Percentiles rank a stretch among this genome's conserved stretches.
Evolutionary conservation across 37 sponge, comb jelly and placozoan genomes (phyloP).

Genomic region (Tethya wilhelma): DNA sequence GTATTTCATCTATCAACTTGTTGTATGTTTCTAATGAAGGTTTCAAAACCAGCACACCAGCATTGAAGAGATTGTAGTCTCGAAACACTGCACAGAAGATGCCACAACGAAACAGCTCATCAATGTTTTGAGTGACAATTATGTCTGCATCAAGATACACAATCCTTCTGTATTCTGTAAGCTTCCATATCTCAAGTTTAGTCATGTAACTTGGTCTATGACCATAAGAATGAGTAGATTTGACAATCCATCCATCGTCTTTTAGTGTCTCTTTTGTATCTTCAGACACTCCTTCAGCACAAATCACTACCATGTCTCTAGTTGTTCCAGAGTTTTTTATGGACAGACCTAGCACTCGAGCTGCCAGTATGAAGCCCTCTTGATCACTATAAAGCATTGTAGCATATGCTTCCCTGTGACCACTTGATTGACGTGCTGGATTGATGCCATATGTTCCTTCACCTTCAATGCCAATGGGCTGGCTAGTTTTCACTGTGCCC

Average conservation of each 20-base stretch:
- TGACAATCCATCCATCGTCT: conserved; percentile 29
- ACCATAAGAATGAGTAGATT: no score
- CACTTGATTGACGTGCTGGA: no score
- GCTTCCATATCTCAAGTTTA: conserved; percentile 14
- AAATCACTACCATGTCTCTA: conserved; percentile 15
- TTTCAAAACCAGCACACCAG: conserved; percentile 32
- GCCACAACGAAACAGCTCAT: conserved; percentile 36
- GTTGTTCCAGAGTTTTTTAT: conserved; percentile 21
- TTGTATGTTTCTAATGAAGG: conserved; percentile 7
- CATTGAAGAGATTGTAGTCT: conserved; percentile 36
- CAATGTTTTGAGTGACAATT: conserved; percentile 18
- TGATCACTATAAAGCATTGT: conserved; percentile 15
- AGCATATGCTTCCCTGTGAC: conserved; percentile 17
- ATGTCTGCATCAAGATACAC: conserved; percentile 33
- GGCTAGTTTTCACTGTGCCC: no score
- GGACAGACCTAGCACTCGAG: conserved; percentile 39
- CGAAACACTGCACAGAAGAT: conserved; percentile 34
- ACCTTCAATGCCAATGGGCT: no score
- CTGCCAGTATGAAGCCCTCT: conserved; percentile 19
- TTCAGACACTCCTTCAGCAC: conserved; percentile 13
- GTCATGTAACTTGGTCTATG: no score
- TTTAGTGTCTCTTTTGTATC: background rate
- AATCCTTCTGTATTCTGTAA: conserved; percentile 30
- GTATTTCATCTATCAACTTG: background rate
- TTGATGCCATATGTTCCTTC: no score